Percentiles rank a stretch among this genome's conserved stretches.
phyloP scores from a whole-genome alignment of 2,113 vertebrate species.

The Acinonyx jubatus region DNA sequence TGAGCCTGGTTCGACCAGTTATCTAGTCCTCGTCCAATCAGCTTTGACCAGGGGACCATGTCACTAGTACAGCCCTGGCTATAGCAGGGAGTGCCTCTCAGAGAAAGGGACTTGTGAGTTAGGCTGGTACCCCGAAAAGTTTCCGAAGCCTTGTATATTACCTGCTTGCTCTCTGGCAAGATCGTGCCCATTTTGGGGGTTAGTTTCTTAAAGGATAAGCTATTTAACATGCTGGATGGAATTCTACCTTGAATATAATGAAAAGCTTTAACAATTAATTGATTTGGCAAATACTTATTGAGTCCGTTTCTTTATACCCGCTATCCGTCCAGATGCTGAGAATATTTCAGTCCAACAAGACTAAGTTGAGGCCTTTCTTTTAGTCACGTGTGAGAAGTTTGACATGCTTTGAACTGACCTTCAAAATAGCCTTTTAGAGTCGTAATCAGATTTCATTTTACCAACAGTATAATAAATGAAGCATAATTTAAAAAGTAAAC shows the following conservation, averaged over 20 bases:
- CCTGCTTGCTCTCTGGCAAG: neutral
- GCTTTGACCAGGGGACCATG: neutral
- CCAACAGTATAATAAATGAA: neutral
- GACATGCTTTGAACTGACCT: neutral
- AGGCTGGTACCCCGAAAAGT: neutral
- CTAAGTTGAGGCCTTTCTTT: neutral
- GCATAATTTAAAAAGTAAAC: neutral
- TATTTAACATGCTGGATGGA: neutral
- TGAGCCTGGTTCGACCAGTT: neutral
- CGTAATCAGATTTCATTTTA: slow-evolving; percentile 44
- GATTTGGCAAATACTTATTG: neutral
- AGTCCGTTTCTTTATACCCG: neutral
- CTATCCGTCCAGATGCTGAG: neutral
- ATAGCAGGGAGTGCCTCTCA: neutral
- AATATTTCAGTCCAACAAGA: neutral
- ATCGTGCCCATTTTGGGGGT: neutral
- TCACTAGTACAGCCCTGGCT: neutral
- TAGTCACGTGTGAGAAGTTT: neutral
- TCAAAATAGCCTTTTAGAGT: neutral
- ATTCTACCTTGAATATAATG: neutral
- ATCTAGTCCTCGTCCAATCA: neutral
- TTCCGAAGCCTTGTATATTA: neutral
- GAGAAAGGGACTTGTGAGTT: neutral
- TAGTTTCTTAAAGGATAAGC: slow-evolving; percentile 29
- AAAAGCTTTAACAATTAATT: neutral